Evolutionary conservation across 1,140 invertebrate species (phyloP), one percentile per base, ranked within the genome.

Genomic region (Rhyacophila brunnea): DNA sequence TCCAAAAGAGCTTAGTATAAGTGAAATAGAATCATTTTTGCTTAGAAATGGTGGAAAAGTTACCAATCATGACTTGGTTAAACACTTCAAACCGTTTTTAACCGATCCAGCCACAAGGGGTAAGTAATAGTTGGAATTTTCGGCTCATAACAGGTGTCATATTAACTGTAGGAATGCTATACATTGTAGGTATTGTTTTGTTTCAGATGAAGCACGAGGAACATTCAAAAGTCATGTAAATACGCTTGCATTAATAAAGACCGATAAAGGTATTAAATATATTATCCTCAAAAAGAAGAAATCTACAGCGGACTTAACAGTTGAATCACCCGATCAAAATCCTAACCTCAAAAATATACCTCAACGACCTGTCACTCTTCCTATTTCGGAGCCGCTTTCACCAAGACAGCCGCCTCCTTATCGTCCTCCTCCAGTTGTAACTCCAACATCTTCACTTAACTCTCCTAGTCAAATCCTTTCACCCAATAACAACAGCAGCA

Each of bases 161-260:
- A 40, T 28, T 32, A 18, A 17, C 23, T 45, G 42, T 53, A 53
- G 15, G 40, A 15, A 10, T 46, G 45, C 19, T 38, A 20, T 50
- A 34, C 36, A 56, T 44, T 23, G 11, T 55, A 28, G 66, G 11
- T 55, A 28, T 66, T 51, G 70, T 74, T 70, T 65, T 58, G 67
- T 87, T 87, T 57, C 80, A 92, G 89, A 87, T 74, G 87, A 91
- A 74, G 90, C 92, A 1, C 81, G 92, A 65, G 86, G 85, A 63
- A 85, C 87, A 63, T 96, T 96, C 71, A 95, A 95, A 78, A 89
- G 93, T 57, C 93, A 90, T 75, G 91, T 97, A 2, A 96, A 96
- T 71, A 84, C 84, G 32, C 75, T 97, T 59, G 91, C 93, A 2
- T 88, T 86, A 6, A 92, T 96, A 44, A 92, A 87, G 71, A 85